These are phyloP conservation scores for Meteorus colon DNA, from an alignment of 2,888 invertebrate genomes.

Conservation along the genomic window DNA sequence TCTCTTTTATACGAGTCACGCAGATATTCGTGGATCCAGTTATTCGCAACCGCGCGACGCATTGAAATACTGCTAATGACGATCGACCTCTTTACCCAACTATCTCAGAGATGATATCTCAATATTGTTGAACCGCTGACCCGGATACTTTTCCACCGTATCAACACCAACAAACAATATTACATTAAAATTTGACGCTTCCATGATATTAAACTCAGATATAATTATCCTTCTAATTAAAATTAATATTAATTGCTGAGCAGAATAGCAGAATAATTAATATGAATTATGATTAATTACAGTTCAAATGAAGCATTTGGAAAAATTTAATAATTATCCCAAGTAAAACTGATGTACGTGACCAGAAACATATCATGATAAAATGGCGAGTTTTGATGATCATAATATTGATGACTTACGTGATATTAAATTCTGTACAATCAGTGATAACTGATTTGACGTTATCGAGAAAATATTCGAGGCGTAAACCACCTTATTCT, in stretches of 20 bases:
- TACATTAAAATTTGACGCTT: neutral
- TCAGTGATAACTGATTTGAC: conserved; percentile 37
- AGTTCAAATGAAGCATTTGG: neutral
- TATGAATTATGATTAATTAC: neutral
- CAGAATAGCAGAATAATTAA: neutral
- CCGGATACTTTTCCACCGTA: neutral
- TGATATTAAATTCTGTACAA: conserved; percentile 43
- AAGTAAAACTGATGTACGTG: conserved; percentile 54
- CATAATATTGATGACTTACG: conserved; percentile 50
- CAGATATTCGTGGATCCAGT: conserved; percentile 6
- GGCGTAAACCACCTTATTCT: conserved; percentile 54
- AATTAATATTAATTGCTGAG: neutral
- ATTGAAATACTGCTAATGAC: conserved; percentile 7
- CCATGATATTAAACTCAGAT: too few relatives aligned
- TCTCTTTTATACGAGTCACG: neutral
- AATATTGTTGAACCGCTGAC: conserved; percentile 13
- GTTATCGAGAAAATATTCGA: conserved; percentile 38
- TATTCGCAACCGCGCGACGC: conserved; percentile 7
- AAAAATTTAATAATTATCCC: neutral
- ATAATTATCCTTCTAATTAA: too few relatives aligned
- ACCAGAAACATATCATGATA: conserved; percentile 58
- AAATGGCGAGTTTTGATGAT: conserved; percentile 55
- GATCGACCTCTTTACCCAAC: conserved; percentile 15
- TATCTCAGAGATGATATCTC: neutral
- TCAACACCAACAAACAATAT: conserved; percentile 2